Conservation (phyloP, 2,797 vertebrate species). For the Ctenopoma multispine region DNA sequence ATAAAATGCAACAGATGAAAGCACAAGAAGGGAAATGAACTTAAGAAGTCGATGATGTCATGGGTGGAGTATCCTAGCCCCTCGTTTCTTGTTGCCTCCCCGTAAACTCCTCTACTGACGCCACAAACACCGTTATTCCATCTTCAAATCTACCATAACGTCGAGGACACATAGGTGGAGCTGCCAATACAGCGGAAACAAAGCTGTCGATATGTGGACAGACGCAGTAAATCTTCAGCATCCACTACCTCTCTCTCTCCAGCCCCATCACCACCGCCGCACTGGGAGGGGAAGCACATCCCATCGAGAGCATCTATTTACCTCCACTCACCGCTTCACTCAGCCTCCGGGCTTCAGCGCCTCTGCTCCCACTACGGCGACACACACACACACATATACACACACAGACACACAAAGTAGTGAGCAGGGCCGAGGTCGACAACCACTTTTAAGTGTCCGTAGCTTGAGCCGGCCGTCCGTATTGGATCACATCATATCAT, state of each 20-base stretch:
- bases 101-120: constrained; percentile 46
- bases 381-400: neutral
- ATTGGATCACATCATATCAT: constrained; percentile 75
- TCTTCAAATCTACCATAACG: constrained; percentile 22
- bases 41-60: constrained; percentile 83
- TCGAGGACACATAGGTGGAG: constrained; percentile 22
- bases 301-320: constrained; percentile 71
- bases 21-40: constrained; percentile 62
- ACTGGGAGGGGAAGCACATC: constrained; percentile 75
- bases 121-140: constrained; percentile 12
- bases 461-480: constrained; percentile 70
- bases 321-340: constrained; percentile 74
- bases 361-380: constrained; percentile 58
- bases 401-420: constrained; percentile 15
- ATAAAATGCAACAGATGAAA: constrained; percentile 78
- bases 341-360: constrained; percentile 61
- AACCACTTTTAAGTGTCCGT: constrained; percentile 72
- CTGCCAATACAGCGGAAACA: constrained; percentile 27
- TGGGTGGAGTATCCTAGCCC: constrained; percentile 72
- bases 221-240: constrained; percentile 66
- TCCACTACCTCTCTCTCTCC: constrained; percentile 24
- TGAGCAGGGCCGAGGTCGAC: constrained; percentile 56
- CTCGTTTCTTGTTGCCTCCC: constrained; percentile 45
- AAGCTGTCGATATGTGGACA: constrained; percentile 47
- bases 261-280: constrained; percentile 54